A percentile compares a stretch with the other conserved stretches of the same genome.
Evolutionary conservation across 2,797 vertebrate genomes (phyloP).

Genomic region (Danio albolineatus): DNA sequence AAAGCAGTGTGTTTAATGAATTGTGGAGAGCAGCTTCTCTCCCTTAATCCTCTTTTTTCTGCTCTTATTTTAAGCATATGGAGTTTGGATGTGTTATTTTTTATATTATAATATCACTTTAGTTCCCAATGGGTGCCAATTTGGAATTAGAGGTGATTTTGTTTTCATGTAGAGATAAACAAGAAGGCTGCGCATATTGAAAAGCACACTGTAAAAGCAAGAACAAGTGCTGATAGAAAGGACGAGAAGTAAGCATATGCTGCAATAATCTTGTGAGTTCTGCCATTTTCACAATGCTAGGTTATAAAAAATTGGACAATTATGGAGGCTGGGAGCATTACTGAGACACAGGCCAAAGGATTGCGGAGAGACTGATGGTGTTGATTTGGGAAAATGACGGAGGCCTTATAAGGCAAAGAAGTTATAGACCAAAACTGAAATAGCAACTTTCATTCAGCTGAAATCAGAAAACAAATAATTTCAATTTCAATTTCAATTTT

Average conservation of each 20-base stretch:
- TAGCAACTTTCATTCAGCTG: not conserved
- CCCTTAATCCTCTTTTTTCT: not conserved
- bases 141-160: conserved; percentile 1
- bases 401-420: not conserved
- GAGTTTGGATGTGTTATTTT: not conserved
- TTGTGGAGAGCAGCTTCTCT: not conserved
- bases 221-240: not conserved
- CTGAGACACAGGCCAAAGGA: conserved; percentile 7
- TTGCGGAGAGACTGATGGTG: not conserved
- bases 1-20: conserved; percentile 9
- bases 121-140: not conserved
- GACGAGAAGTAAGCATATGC: conserved; percentile 18
- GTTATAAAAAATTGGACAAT: conserved; percentile 40
- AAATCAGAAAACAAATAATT: not conserved
- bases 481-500: no score
- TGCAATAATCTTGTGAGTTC: conserved; percentile 29
- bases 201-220: not conserved
- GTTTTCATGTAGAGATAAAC: conserved; percentile 7
- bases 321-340: conserved; percentile 16
- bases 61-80: conserved; percentile 3
- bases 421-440: not conserved
- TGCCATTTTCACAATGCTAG: conserved; percentile 22
- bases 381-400: not conserved
- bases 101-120: conserved; percentile 6
- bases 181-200: not conserved